Base-by-base conservation (phyloP, 2,888 invertebrate genomes). In the Mactromeris polynyma region DNA sequence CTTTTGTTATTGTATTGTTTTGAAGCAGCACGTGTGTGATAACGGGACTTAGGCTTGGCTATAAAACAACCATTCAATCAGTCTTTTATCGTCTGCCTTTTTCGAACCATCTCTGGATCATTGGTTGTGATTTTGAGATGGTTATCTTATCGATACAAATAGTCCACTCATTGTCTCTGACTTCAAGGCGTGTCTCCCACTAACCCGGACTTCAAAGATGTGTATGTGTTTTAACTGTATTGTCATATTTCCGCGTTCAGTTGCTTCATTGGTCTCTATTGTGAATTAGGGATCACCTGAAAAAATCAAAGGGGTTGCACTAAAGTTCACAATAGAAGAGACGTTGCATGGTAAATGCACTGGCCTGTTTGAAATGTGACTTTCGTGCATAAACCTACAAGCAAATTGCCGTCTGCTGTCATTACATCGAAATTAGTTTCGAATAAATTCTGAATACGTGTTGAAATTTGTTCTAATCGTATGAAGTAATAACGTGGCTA, bases 241-340 rank as follows among this genome's bases (percentile, higher is more conserved):
- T 73, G 73, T 73, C 26, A 33, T 73, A 73, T 73, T 73, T 73
- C 73, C 73, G 73, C 73, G 73, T 73, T 73, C 73, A 73, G 33
- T 73, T 33, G 73, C 36, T 73, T 73, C 73, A 36, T 33, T 73
- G 33, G 36, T 11, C 73, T 17, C 73, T 33, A 73, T 73, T 73
- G 73, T 33, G 19, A 73, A 33, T 73, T 36, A 73, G 33, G 36
- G 36, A 73, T 73, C 73, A 26, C 33, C 33, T 11, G 36, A 36
- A 33, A 73, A 73, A 73, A 33, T 73, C 73, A 73, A 73, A 73
- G 33, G 58, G 58, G 58, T 64, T 64, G 58, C 58, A 73, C 73
- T 73, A 36, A 73, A 21, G 26, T 17, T 36, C 11, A 73, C 33
- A 73, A 73, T 73, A 73, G 69, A 33, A 36, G 7, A 73, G 73